Evolutionary conservation across 2,888 invertebrate genomes (phyloP).

Genomic region (Limnephilus marmoratus): DNA sequence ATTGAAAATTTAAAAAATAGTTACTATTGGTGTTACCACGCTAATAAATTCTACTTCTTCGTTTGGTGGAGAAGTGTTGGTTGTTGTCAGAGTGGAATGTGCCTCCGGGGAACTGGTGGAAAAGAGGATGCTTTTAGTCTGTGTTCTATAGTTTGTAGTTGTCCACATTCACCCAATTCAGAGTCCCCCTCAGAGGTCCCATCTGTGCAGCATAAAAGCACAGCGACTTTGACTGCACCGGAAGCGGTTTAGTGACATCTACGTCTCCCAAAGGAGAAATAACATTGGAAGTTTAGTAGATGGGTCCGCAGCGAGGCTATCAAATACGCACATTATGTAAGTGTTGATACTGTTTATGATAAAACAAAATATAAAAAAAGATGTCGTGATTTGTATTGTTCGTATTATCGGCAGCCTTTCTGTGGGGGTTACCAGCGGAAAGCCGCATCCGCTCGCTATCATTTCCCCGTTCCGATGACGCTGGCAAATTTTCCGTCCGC

Average conservation of each 20-base stretch:
- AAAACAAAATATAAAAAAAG: neutral
- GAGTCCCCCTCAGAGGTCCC: too few species aligned
- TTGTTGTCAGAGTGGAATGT: neutral
- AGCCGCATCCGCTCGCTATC: neutral
- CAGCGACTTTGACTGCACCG: too few species aligned
- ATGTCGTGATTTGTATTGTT: neutral
- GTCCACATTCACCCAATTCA: neutral
- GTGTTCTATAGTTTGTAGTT: neutral
- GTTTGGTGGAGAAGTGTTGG: too few species aligned
- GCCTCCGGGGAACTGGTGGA: neutral
- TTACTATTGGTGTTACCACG: too few species aligned
- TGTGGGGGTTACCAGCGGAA: constrained; percentile 16
- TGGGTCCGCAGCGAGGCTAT: neutral
- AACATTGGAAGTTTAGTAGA: too few species aligned
- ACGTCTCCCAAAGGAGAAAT: too few species aligned
- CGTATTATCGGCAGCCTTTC: neutral
- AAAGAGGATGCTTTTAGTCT: neutral
- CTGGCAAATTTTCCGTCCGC: constrained; percentile 42
- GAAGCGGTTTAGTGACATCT: too few species aligned
- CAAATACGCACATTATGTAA: neutral
- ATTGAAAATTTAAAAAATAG: too few species aligned
- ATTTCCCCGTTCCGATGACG: constrained; percentile 42
- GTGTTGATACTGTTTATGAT: neutral
- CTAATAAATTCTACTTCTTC: neutral
- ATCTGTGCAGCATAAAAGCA: too few species aligned